phyloP scores from a whole-genome alignment of 2,113 vertebrate genomes.

The Polypterus senegalus region DNA sequence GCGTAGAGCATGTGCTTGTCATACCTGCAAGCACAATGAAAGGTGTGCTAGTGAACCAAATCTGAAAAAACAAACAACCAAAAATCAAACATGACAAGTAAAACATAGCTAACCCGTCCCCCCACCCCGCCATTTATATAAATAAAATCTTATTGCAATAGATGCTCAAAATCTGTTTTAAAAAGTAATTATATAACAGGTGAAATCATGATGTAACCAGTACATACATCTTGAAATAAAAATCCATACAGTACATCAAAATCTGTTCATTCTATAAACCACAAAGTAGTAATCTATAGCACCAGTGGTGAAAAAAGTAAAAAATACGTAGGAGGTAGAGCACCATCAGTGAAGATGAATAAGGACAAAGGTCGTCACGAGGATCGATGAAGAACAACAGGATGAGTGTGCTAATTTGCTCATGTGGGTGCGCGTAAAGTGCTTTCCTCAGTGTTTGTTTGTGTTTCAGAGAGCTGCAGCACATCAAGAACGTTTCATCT shows the following conservation, averaged over 20 bases:
- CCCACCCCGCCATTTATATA: conserved; percentile 58
- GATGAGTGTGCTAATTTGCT: conserved; percentile 31
- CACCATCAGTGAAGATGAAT: conserved; percentile 66
- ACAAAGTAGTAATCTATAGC: conserved; percentile 45
- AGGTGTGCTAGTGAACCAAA: conserved; percentile 41
- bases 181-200: conserved; percentile 63
- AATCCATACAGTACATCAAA: conserved; percentile 35
- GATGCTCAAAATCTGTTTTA: conserved; percentile 52
- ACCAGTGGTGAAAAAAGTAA: conserved; percentile 48
- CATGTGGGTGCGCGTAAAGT: conserved; percentile 45
- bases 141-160: conserved; percentile 66
- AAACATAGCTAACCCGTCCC: conserved; percentile 23
- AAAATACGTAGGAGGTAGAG: conserved; percentile 82
- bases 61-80: conserved; percentile 49
- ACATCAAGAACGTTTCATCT: conserved; percentile 39
- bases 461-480: conserved; percentile 29
- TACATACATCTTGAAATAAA: conserved; percentile 68
- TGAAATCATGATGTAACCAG: conserved; percentile 81
- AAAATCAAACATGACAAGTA: conserved; percentile 29
- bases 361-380: conserved; percentile 30
- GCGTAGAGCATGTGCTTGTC: conserved; percentile 10
- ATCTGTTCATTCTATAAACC: conserved; percentile 20
- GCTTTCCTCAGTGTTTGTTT: conserved; percentile 26
- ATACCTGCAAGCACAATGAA: conserved; percentile 50
- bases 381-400: no score